Conservation (phyloP, 2,888 invertebrate species). For the Cephus pygmeus region DNA sequence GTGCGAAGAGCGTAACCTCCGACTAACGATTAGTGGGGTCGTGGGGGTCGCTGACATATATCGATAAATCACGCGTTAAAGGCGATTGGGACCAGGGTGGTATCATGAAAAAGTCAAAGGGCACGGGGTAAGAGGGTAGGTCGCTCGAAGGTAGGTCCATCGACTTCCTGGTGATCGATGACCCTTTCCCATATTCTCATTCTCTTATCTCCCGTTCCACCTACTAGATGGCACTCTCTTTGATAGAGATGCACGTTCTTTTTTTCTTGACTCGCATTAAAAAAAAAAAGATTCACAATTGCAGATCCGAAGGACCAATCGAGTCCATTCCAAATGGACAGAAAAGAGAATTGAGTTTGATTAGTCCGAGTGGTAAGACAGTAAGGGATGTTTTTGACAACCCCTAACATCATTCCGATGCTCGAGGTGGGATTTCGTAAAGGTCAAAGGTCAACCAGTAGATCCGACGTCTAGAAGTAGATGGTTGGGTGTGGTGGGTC, state of each 20-base stretch:
- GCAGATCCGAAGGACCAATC: background rate
- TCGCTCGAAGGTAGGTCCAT: background rate
- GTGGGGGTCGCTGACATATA: background rate
- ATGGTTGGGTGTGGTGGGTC: background rate
- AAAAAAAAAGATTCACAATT: background rate
- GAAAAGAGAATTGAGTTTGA: background rate
- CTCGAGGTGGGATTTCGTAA: background rate
- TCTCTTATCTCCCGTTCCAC: background rate
- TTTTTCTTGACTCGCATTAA: background rate
- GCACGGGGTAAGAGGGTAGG: background rate
- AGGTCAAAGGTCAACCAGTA: background rate
- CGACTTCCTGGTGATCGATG: background rate
- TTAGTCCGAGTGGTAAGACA: background rate
- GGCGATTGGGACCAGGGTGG: background rate
- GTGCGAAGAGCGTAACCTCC: background rate
- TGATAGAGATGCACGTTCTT: background rate
- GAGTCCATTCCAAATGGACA: background rate
- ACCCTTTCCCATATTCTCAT: background rate
- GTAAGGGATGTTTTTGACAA: too few relatives aligned
- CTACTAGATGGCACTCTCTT: background rate
- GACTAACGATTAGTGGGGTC: background rate
- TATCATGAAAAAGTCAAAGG: background rate
- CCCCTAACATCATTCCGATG: background rate
- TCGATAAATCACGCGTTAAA: background rate
- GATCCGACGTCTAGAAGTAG: background rate